These are phyloP conservation scores for Magallana nippona DNA, from an alignment of 2,888 invertebrate genomes.

Conservation along the genomic window DNA sequence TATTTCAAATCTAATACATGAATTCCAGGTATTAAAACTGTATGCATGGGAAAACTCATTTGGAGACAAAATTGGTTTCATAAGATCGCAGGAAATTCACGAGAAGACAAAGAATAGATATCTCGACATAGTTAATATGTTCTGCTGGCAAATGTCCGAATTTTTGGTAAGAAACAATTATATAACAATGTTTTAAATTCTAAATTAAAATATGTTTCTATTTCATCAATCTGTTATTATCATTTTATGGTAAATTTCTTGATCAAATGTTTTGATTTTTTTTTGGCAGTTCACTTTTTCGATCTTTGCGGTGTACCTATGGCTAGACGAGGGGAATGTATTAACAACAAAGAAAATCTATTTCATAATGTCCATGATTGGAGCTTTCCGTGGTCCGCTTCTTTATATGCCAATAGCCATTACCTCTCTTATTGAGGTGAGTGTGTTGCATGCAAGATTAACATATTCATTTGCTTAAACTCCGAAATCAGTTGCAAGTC, in stretches of 20 bases:
- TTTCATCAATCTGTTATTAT: not conserved
- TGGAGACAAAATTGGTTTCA: conserved; percentile 86
- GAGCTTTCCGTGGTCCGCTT: conserved; percentile 87
- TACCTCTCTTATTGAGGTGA: conserved; percentile 52
- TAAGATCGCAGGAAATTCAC: not conserved
- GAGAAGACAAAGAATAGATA: conserved; percentile 86
- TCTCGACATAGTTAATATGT: conserved; percentile 85
- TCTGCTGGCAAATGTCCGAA: conserved; percentile 86
- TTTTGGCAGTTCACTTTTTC: conserved; percentile 85
- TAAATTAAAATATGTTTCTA: no score
- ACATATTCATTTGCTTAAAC: not conserved
- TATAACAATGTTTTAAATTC: no score
- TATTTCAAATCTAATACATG: no score
- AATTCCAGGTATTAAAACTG: conserved; percentile 85
- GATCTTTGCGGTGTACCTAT: conserved; percentile 91
- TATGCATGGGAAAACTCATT: conserved; percentile 98
- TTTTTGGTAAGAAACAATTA: conserved; percentile 86
- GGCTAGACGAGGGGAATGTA: conserved; percentile 82
- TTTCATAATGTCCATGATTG: conserved; percentile 85
- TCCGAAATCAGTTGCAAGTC: no score
- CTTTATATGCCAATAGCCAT: conserved; percentile 98
- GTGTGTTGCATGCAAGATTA: not conserved
- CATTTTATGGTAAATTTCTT: not conserved
- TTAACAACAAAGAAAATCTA: conserved; percentile 91
- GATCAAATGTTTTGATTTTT: conserved; percentile 50